Conservation (phyloP, 2,797 vertebrate genomes). For the Mallotus villosus region DNA sequence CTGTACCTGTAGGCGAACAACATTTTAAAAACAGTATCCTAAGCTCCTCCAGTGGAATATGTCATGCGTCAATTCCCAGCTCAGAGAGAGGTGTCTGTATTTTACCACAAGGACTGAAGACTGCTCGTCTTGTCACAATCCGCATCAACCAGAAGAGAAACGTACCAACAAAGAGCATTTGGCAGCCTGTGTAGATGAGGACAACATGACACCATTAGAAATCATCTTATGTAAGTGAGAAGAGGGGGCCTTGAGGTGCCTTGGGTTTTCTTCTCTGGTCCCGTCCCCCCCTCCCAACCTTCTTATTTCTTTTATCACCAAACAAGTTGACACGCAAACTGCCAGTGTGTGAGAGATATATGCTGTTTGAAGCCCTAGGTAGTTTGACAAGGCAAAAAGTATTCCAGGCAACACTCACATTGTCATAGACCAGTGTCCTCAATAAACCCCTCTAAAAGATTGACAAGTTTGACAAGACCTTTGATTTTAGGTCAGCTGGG, state of each 20-base stretch:
- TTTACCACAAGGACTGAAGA: neutral
- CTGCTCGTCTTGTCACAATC: neutral
- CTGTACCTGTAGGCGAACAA: too few relatives aligned
- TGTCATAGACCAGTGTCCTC: neutral
- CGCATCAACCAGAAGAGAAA: slow-evolving; percentile 5
- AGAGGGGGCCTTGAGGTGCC: neutral
- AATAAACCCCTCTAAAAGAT: neutral
- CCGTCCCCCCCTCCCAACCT: neutral
- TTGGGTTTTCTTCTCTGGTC: too few relatives aligned
- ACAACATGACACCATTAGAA: slow-evolving; percentile 3
- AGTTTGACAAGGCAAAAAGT: neutral
- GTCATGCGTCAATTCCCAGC: too few relatives aligned
- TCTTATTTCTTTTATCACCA: neutral
- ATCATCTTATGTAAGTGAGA: slow-evolving; percentile 1
- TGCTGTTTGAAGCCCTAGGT: neutral
- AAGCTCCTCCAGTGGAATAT: too few relatives aligned
- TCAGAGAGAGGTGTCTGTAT: neutral
- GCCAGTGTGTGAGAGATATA: neutral
- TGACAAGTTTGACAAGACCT: neutral
- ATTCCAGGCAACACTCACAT: neutral
- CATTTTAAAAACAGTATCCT: too few relatives aligned
- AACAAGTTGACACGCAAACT: slow-evolving; percentile 6
- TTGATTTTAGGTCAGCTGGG: neutral
- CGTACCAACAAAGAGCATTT: slow-evolving; percentile 1
- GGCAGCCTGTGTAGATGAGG: neutral